Base-by-base conservation (phyloP, 2,888 invertebrate species). In the Tiliacea citrago region DNA sequence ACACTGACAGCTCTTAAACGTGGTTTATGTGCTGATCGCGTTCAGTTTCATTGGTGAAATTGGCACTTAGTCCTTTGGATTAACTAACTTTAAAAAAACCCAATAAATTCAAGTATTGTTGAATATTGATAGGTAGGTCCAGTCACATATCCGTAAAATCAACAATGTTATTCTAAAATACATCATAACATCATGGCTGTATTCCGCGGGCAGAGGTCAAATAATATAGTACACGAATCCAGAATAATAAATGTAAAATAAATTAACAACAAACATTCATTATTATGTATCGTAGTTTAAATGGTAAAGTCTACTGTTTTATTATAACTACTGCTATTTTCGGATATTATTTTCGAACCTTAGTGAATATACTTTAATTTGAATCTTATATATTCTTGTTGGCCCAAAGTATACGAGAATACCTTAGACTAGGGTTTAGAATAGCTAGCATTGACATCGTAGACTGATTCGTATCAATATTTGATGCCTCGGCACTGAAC, bases 391-490 rank as follows among this genome's bases (percentile, higher is more conserved):
- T 58, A 51, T 60, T 51, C 35, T 18, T 49, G 29, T 71, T 21
- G 16, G 10, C 21, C 21, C 9, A 9, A 29, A 24, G n/a, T n/a
- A 49, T 49, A 47, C 47, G 12, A 61, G 35, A 55, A 72, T 45
- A 73, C 24, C n/a, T 53, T 29, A n/a, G 45, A 29, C 8, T 73
- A 39, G 10, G n/a, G 12, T n/a, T 80, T 29, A 47, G 18, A 63
- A 77, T 74, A 74, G 58, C 53, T 35, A 39, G 29, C 58, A 42
- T 51, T 73, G 73, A 49, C 18, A 51, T 47, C 39, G n/a, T n/a
- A 65, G 73, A 73, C 55, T 58, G 24, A 45, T 47, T 53, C 39
- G 18, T 74, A 39, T 80, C 7, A 53, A 77, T 80, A 72, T 60
- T 80, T 65, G 29, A 63, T 65, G 75, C n/a, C 8, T n/a, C 29